Evolutionary conservation across 2,113 vertebrate species (phyloP).

Genomic region (Plectropomus leopardus): DNA sequence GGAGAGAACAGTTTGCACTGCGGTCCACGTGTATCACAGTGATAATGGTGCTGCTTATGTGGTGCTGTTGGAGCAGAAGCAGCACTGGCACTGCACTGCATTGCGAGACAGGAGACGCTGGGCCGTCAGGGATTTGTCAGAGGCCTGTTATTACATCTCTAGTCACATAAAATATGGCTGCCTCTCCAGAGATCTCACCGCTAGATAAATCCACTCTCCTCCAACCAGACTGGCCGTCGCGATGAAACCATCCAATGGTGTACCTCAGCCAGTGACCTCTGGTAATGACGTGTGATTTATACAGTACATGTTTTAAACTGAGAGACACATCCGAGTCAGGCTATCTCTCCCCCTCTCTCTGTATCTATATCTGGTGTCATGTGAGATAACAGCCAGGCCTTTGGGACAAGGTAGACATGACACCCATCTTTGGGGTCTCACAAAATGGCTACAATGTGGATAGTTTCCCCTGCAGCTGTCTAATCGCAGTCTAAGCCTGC

Average conservation of each 20-base stretch:
- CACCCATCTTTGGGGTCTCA: slow-evolving; percentile 75
- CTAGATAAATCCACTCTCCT: slow-evolving; percentile 81
- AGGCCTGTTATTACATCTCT: slow-evolving; percentile 82
- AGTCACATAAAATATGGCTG: slow-evolving; percentile 80
- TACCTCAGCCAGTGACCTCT: slow-evolving; percentile 71
- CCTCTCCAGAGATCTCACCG: slow-evolving; percentile 75
- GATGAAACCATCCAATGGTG: slow-evolving; percentile 72
- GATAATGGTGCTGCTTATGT: slow-evolving; percentile 64
- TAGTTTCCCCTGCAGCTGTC: slow-evolving; percentile 79
- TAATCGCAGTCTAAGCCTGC: slow-evolving; percentile 66
- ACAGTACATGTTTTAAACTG: slow-evolving; percentile 75
- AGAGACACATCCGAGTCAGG: slow-evolving; percentile 57
- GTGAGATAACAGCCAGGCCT: slow-evolving; percentile 76
- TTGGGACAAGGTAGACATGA: slow-evolving; percentile 69
- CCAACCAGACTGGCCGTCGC: slow-evolving; percentile 70
- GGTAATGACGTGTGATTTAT: slow-evolving; percentile 83
- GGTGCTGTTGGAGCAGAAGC: slow-evolving; percentile 42
- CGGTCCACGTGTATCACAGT: slow-evolving; percentile 12
- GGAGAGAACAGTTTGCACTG: slow-evolving; percentile 30
- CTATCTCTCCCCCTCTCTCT: slow-evolving; percentile 15
- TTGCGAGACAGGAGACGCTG: slow-evolving; percentile 62
- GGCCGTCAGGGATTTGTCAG: slow-evolving; percentile 80
- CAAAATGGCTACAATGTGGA: slow-evolving; percentile 78
- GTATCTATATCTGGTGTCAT: slow-evolving; percentile 74
- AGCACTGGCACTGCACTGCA: slow-evolving; percentile 51